Evolutionary conservation across 2,113 vertebrate species (phyloP).

Genomic region (Butastur rufipennis): DNA sequence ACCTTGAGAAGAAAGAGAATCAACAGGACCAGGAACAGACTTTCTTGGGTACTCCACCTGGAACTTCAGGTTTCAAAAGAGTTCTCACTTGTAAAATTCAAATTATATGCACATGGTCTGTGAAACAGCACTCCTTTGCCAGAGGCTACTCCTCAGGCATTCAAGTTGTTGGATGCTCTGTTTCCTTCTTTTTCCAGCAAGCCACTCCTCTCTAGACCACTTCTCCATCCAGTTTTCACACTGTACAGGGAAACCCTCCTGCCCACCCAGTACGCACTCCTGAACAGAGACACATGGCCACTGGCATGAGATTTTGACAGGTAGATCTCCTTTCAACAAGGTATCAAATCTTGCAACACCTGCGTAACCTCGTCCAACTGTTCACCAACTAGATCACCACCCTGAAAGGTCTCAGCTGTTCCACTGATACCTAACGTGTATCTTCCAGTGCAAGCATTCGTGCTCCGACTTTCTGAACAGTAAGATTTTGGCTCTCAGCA

Average conservation of each 20-base stretch:
- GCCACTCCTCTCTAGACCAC: neutral
- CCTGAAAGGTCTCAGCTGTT: neutral
- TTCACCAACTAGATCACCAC: neutral
- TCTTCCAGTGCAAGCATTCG: fast-evolving
- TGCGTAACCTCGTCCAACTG: neutral
- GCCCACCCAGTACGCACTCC: neutral
- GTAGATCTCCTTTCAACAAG: neutral
- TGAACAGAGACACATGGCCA: neutral
- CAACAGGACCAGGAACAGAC: neutral
- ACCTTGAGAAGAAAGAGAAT: neutral
- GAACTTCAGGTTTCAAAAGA: neutral
- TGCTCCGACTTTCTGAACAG: neutral
- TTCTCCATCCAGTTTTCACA: neutral
- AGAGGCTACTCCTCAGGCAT: neutral
- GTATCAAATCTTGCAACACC: neutral
- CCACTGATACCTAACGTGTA: fast-evolving
- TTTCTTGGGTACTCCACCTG: neutral
- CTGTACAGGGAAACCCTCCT: neutral
- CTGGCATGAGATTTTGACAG: neutral
- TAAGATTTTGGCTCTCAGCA: neutral
- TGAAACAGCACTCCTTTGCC: neutral
- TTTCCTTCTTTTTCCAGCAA: neutral
- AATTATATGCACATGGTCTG: neutral
- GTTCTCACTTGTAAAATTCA: neutral
- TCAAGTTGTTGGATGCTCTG: neutral